phyloP scores from a whole-genome alignment of 2,113 vertebrate species.

The Poeciliopsis retropinna region DNA sequence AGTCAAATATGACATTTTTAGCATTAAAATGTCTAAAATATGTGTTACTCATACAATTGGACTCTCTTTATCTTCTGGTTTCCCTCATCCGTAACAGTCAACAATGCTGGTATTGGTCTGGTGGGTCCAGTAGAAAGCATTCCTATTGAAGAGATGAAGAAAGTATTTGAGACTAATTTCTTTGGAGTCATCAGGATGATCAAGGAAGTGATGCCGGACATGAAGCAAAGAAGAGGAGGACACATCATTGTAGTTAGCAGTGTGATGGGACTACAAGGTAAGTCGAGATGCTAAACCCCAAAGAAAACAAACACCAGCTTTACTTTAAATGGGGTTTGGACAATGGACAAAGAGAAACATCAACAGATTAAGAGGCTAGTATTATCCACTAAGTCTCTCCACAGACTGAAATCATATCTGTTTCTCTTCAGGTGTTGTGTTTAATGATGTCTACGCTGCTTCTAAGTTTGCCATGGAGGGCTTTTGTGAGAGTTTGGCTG shows the following conservation, averaged over 20 bases:
- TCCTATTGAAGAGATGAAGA: slow-evolving; percentile 79
- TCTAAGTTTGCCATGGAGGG: slow-evolving; percentile 83
- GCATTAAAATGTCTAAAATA: background rate
- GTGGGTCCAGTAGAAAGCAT: slow-evolving; percentile 81
- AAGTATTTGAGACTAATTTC: slow-evolving; percentile 82
- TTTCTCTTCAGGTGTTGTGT: slow-evolving; percentile 71
- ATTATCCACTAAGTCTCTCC: background rate
- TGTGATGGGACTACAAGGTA: slow-evolving; percentile 82
- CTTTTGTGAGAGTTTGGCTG: slow-evolving; percentile 79
- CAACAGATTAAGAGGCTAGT: slow-evolving; percentile 17
- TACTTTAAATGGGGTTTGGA: background rate
- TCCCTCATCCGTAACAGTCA: slow-evolving; percentile 58
- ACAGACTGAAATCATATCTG: background rate
- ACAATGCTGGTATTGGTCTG: slow-evolving; percentile 80
- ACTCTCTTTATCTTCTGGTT: background rate
- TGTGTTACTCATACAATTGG: background rate
- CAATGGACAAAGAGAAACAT: slow-evolving; percentile 5
- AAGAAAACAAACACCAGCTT: slow-evolving; percentile 5
- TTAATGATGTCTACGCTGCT: slow-evolving; percentile 79
- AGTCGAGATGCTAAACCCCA: background rate
- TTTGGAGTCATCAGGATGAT: slow-evolving; percentile 81
- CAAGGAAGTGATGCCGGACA: slow-evolving; percentile 80
- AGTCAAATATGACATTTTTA: slow-evolving; percentile 33
- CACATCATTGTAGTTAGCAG: slow-evolving; percentile 81
- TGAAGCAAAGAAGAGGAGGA: slow-evolving; percentile 77